phyloP scores from a whole-genome alignment of 2,888 invertebrate species.

The Hirtodrosophila trivittata region DNA sequence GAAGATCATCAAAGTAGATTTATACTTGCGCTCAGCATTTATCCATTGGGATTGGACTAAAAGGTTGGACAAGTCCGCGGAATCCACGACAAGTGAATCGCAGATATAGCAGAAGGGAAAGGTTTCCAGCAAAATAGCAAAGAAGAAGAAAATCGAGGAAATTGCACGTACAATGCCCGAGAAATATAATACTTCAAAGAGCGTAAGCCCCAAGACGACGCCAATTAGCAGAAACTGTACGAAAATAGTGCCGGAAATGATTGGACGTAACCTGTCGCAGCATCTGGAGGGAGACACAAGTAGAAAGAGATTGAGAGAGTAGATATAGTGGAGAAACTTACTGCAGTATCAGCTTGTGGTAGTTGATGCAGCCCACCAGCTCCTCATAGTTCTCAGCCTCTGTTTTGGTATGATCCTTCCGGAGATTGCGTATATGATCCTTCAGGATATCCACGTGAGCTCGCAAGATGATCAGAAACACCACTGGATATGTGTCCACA shows the following conservation, averaged over 20 bases:
- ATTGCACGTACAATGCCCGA: conserved; percentile 34
- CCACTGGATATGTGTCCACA: conserved; percentile 37
- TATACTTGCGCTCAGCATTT: conserved; percentile 29
- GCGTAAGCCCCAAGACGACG: conserved; percentile 34
- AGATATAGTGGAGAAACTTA: conserved; percentile 17
- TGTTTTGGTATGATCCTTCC: conserved; percentile 26
- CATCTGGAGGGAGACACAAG: too few species aligned
- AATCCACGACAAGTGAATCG: conserved; percentile 47
- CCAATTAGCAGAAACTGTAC: conserved; percentile 56
- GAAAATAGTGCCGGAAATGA: conserved; percentile 36
- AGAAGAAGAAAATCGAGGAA: conserved; percentile 44
- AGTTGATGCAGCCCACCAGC: conserved; percentile 41
- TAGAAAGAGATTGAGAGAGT: too few species aligned
- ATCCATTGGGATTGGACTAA: conserved; percentile 36
- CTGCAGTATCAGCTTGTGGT: conserved; percentile 54
- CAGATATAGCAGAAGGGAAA: conserved; percentile 69
- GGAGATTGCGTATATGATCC: conserved; percentile 41
- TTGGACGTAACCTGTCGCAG: conserved; percentile 31
- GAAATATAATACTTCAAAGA: conserved; percentile 45
- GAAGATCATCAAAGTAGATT: conserved; percentile 28
- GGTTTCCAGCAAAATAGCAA: conserved; percentile 36
- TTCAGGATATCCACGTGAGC: conserved; percentile 51
- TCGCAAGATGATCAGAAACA: conserved; percentile 38
- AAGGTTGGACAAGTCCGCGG: conserved; percentile 27
- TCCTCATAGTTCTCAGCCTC: conserved; percentile 51